Evolutionary conservation across 2,797 vertebrate species (phyloP), one percentile per base, ranked within the genome.

Genomic region (Chelonia mydas): DNA sequence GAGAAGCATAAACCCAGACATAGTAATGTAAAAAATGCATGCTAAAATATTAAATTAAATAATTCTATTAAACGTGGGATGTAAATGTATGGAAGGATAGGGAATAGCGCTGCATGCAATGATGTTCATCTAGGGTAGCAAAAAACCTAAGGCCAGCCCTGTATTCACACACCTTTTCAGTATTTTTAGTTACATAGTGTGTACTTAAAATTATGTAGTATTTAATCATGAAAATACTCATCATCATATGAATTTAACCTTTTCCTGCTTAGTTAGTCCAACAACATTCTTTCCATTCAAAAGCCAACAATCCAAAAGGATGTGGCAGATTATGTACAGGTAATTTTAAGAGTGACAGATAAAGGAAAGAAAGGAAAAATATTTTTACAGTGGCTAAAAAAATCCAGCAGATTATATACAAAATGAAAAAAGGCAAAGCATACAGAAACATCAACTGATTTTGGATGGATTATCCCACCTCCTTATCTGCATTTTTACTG

Each of bases 171-270:
- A 54, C 4, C 53, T 92, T 93, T 76, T 59, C 57, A 84, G 80
- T 86, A 84, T 80, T 96, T 92, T 92, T 92, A 90, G 77, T 17
- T 81, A 79, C 19, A 45, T 45, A 21, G 86, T 93, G 91, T 88
- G 53, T 49, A 92, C 65, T 54, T 90, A 47, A 89, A 80, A 84
- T 49, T 84, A 90, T 91, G 77, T 49, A 41, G 2, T 45, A 84
- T 16, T 31, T 90, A 92, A 86, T 84, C 1, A 86, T 5, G 31
- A 93, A 88, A 89, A 89, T 79, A 0, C 1, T 11, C 76, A 23
- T 50, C 16, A 33, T 11, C 68, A 57, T 59, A 3, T 45, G 82
- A 49, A 47, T 84, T 90, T 76, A 51, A 11, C 11, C 78, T 86
- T 54, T 17, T 83, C 23, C 54, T 83, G 9, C 65, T 82, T 55